A percentile compares a stretch with the other conserved stretches of the same genome.
These are phyloP conservation scores for Dromococcyx pavoninus DNA, from an alignment of 2,797 vertebrate genomes.

Conservation along the genomic window DNA sequence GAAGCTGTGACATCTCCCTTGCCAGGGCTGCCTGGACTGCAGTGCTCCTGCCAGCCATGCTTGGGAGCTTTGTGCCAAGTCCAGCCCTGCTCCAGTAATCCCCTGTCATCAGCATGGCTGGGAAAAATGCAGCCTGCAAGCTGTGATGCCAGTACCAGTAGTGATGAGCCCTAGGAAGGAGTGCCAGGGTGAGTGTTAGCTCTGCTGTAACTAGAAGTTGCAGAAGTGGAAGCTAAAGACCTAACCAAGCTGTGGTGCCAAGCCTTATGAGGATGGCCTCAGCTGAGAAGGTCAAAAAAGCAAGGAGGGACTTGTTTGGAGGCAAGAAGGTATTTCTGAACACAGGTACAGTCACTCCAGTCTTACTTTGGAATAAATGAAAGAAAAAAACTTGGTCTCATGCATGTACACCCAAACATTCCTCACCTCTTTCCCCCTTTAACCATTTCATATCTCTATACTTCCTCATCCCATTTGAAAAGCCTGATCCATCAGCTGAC, in stretches of 20 bases:
- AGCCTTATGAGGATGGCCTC: background rate
- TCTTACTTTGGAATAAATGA: background rate
- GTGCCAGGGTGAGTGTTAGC: background rate
- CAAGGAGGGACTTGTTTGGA: background rate
- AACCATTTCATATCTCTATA: background rate
- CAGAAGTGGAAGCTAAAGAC: background rate
- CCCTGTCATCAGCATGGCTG: background rate
- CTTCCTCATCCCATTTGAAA: background rate
- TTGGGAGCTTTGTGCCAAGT: background rate
- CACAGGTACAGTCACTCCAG: background rate
- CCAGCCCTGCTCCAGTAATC: constrained; percentile 23
- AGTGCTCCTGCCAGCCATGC: background rate
- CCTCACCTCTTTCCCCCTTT: background rate
- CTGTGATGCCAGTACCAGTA: background rate
- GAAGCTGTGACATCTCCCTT: background rate
- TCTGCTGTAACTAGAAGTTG: background rate
- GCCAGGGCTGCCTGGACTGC: background rate
- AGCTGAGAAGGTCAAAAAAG: background rate
- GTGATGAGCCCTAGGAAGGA: background rate
- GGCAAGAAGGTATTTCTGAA: background rate
- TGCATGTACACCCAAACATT: background rate
- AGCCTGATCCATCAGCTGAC: background rate
- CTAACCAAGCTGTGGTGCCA: background rate
- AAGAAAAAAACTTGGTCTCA: background rate
- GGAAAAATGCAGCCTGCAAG: constrained; percentile 11